Base-by-base conservation (phyloP, 2,888 invertebrate genomes). In the Andricus curvator region DNA sequence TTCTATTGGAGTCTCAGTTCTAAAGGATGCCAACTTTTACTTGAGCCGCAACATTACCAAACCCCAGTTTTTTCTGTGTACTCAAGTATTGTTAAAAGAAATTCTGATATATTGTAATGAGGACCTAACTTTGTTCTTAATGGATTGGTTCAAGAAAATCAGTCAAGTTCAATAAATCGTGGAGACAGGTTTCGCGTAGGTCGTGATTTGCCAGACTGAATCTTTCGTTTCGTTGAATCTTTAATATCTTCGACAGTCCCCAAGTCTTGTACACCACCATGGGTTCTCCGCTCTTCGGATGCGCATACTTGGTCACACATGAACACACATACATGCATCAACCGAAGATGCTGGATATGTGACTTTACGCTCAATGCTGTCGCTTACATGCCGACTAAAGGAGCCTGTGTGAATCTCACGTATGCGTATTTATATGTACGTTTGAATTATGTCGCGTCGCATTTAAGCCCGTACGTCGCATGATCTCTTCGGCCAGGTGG, bases 401-500 rank as follows among this genome's bases (percentile, higher is more conserved):
- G 11, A 33, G 33, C 56, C 9, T 74, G 33, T 74, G 74, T 33
- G 74, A 74, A 74, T 51, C 17, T 74, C 56, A 51, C 74, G 17
- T 29, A 25, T 48, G 29, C 67, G 67, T 70, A 29, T 51, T 48
- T 70, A 74, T 74, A 74, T 74, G 56, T 74, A 56, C 56, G 56
- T 74, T 74, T 74, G 51, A 56, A 74, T 74, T 74, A 74, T 74
- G 74, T 74, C 56, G 33, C 74, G 56, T 56, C 74, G 74, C 56
- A 74, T 56, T 74, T 56, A 74, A 74, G 51, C 74, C 56, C 33
- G 37, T 74, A 62, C 25, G 62, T 62, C 62, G 62, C 17, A 74
- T 74, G 74, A 74, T 74, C 33, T 74, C 74, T 74, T 74, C 37
- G 74, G 37, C 51, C 74, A 74, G 74, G 74, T 74, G 74, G 56